Conservation (phyloP, 2,888 invertebrate genomes). For the Apamea anceps region DNA sequence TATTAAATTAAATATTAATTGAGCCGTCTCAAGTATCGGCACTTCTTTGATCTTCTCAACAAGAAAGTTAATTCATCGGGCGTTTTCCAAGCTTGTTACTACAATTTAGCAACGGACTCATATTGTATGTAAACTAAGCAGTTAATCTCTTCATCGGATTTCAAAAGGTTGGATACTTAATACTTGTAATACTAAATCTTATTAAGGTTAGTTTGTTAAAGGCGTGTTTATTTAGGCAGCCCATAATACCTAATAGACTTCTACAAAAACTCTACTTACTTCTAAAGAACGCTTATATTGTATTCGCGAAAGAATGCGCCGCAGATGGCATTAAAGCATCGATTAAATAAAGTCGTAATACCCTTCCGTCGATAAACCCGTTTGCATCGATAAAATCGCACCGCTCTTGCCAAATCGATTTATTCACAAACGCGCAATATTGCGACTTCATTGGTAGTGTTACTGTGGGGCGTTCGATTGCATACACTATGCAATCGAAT, state of each 20-base stretch:
- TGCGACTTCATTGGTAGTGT: conserved; percentile 3
- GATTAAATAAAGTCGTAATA: conserved; percentile 20
- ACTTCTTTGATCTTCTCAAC: conserved; percentile 39
- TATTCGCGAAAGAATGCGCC: not conserved
- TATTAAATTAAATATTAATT: conserved; percentile 19
- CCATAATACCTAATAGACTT: too few species aligned
- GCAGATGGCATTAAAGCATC: not conserved
- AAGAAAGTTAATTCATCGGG: conserved; percentile 32
- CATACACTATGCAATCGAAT: conserved; percentile 14
- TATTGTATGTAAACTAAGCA: conserved; percentile 36
- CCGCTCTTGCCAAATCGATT: conserved; percentile 22
- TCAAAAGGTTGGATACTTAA: conserved; percentile 30
- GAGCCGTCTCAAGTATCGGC: not conserved
- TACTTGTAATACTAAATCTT: conserved; percentile 21
- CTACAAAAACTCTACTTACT: too few species aligned
- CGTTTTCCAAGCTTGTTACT: conserved; percentile 37
- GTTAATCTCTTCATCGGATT: conserved; percentile 44
- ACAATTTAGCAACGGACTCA: conserved; percentile 35
- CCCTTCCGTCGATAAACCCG: conserved; percentile 16
- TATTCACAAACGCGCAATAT: conserved; percentile 19
- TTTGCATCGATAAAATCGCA: conserved; percentile 41
- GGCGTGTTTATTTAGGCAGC: conserved; percentile 10
- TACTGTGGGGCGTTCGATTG: conserved; percentile 18
- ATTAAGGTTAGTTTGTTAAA: conserved; percentile 1
- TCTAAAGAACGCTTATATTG: not conserved